Base-by-base conservation (phyloP, 1,140 invertebrate species). In the Trachymyrmex cornetzi region DNA sequence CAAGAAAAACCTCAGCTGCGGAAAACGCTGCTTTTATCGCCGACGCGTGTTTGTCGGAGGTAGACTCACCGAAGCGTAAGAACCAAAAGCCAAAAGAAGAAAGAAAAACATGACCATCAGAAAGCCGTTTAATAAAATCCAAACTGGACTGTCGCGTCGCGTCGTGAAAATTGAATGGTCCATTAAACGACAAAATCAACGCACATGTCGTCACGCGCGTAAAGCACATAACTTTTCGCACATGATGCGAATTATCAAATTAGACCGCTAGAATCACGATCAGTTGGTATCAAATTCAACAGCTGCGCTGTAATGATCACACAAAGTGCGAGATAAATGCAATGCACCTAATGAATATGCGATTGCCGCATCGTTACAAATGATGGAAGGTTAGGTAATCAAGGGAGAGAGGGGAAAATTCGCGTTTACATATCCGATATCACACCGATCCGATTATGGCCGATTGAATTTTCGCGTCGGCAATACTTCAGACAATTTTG, bases 61-160 rank as follows among this genome's bases (percentile, higher is more conserved):
- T 77, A 22, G 61, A 79, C 3, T 66, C 27, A 27, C 12, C 9
- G 24, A 22, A 66, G 38, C 48, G 48, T 67, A 38, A 80, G 61
- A 67, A 80, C 7, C 48, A 14, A 48, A 55, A 67, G 48, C 27
- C n/a, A 80, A 34, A 64, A 24, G n/a, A 14, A n/a, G 44, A 53
- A 80, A 66, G 59, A 22, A 80, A 80, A 80, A 66, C 27, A 53
- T 14, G 27, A 16, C 27, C 19, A 19, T 14, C 3, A n/a, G 59
- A 50, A 80, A 67, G 27, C 61, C 59, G 38, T 64, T 80, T 67
- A 67, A 80, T 53, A 80, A 80, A 80, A 80, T 66, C 44, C 61
- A n/a, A 27, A 34, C 5, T 48, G 19, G 48, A 80, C n/a, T 22
- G 12, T 22, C 34, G 34, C 34, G 7, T 38, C 24, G 16, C 34